A percentile compares a stretch with the other conserved stretches of the same genome.
Conservation (phyloP, 2,113 vertebrate genomes). For the Peromyscus californicus region DNA sequence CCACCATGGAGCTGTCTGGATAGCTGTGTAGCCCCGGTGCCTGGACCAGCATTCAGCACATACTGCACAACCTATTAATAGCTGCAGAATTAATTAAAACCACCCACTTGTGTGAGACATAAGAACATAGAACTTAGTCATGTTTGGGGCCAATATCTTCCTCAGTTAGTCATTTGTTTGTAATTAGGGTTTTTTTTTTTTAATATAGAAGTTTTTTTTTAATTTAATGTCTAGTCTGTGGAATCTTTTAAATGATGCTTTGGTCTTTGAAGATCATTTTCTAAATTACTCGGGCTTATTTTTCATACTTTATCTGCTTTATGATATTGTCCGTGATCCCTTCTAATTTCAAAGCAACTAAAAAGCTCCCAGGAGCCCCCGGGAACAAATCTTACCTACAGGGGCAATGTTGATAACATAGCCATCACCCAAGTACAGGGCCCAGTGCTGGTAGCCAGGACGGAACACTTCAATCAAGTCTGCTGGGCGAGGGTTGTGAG, state of each 20-base stretch:
- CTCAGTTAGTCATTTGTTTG: neutral
- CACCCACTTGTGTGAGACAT: neutral
- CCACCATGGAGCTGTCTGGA: neutral
- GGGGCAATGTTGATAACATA: conserved; percentile 95
- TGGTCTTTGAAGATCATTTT: neutral
- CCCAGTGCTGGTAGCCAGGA: conserved; percentile 95
- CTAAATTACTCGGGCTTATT: conserved; percentile 20
- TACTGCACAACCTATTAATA: neutral
- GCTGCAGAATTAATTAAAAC: neutral
- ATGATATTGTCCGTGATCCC: neutral
- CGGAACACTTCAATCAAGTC: conserved; percentile 97
- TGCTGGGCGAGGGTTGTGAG: conserved; percentile 90
- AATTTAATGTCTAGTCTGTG: neutral
- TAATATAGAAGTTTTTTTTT: neutral
- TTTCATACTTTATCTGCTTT: neutral
- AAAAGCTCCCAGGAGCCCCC: neutral
- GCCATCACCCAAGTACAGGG: conserved; percentile 95
- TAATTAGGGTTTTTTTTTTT: neutral
- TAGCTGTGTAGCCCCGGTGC: neutral
- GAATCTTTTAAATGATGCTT: conserved; percentile 31
- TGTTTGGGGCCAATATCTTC: conserved; percentile 1
- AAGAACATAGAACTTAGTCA: neutral
- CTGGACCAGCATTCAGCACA: neutral
- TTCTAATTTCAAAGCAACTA: neutral
- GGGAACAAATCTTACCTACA: conserved; percentile 89